Conservation (phyloP, 2,797 vertebrate genomes). For the Choloepus didactylus region DNA sequence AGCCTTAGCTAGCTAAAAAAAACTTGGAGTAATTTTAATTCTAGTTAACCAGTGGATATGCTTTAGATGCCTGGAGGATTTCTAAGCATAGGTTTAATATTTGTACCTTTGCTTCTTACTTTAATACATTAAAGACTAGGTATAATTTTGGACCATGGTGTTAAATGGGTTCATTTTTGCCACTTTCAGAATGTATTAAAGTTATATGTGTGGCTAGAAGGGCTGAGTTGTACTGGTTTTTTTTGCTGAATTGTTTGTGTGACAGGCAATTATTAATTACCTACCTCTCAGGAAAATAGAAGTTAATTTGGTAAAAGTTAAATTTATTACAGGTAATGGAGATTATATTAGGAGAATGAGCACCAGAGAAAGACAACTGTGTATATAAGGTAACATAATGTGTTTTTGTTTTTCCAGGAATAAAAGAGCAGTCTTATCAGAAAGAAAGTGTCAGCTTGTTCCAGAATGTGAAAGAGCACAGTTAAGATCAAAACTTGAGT, state of each 20-base stretch:
- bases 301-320: slow-evolving; percentile 39
- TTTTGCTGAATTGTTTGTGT: background rate
- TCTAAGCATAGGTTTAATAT: background rate
- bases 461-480: background rate
- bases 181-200: background rate
- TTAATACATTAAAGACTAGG: background rate
- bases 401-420: background rate
- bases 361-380: background rate
- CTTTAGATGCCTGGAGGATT: background rate
- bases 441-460: background rate
- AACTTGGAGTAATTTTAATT: background rate
- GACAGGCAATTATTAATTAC: background rate
- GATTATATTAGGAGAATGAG: background rate
- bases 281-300: background rate
- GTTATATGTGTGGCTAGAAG: background rate
- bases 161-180: background rate
- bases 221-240: background rate
- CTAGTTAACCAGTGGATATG: slow-evolving; percentile 21
- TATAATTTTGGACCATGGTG: background rate
- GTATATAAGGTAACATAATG: background rate
- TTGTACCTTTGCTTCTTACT: background rate
- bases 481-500: background rate
- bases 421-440: background rate
- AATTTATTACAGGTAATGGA: background rate
- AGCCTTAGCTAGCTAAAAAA: slow-evolving; percentile 13